Percentiles rank a stretch among this genome's conserved stretches.
Evolutionary conservation across 2,113 vertebrate genomes (phyloP).

Genomic region (Salvelinus alpinus): DNA sequence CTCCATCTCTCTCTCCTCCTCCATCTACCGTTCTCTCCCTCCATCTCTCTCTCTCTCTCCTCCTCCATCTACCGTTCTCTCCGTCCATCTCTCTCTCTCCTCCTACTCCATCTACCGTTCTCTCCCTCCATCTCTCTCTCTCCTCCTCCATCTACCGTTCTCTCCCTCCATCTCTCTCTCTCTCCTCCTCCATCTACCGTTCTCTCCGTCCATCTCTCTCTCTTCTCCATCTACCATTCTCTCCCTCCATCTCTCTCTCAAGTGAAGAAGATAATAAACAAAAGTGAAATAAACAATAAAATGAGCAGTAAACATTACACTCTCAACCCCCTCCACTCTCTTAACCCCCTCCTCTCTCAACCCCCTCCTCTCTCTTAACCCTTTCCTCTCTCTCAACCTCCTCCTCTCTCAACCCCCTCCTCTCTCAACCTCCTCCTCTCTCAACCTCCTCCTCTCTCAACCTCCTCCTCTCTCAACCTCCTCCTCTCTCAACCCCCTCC

Average conservation of each 20-base stretch:
- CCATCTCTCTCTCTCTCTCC: neutral
- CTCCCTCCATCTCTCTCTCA: neutral
- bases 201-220: no score
- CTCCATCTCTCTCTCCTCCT: neutral
- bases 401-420: neutral
- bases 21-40: neutral
- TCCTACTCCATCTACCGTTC: neutral
- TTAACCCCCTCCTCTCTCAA: no score
- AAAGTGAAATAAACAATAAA: no score
- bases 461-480: no score
- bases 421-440: no score
- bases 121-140: no score
- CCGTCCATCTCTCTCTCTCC: neutral
- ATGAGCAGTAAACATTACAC: no score
- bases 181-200: neutral
- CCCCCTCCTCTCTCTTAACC: no score
- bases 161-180: neutral
- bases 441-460: no score
- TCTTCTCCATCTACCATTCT: neutral
- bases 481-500: no score
- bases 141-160: neutral
- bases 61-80: neutral
- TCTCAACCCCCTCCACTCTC: no score
- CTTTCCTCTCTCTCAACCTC: accelerated
- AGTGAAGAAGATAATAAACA: no score